A percentile compares a stretch with the other conserved stretches of the same genome.
phyloP scores from a whole-genome alignment of 2,888 invertebrate genomes.

The Microchrysa polita region DNA sequence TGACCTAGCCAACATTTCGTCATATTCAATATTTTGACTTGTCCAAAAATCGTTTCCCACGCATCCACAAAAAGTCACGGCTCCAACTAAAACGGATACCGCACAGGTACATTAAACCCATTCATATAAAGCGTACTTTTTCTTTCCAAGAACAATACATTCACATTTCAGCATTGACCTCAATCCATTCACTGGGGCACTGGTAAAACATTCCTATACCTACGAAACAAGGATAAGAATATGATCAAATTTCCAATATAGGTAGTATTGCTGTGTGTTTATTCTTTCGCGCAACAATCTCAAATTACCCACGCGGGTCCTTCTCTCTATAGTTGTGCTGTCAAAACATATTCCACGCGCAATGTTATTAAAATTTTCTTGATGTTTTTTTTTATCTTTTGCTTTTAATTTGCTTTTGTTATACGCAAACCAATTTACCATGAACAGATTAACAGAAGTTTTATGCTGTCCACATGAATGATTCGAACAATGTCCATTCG shows the following conservation, averaged over 20 bases:
- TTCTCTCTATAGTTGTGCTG: constrained; percentile 4
- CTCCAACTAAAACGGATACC: too few species aligned
- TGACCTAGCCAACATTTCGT: too few species aligned
- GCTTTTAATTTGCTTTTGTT: too few species aligned
- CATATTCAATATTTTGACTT: too few species aligned
- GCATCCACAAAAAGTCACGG: too few species aligned
- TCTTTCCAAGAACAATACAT: not conserved
- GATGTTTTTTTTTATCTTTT: too few species aligned
- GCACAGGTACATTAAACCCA: not conserved
- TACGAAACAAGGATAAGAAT: not conserved
- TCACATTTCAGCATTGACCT: constrained; percentile 9
- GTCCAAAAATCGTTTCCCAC: too few species aligned
- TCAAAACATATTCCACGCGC: constrained; percentile 39
- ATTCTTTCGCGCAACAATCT: too few species aligned
- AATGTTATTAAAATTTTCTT: too few species aligned
- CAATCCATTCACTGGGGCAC: too few species aligned
- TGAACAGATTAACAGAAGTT: constrained; percentile 41
- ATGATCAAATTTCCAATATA: constrained; percentile 7
- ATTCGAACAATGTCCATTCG: constrained; percentile 43
- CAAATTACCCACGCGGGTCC: constrained; percentile 34
- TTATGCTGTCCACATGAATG: constrained; percentile 30
- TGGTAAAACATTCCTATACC: too few species aligned
- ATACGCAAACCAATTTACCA: constrained; percentile 22
- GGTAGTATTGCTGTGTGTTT: constrained; percentile 7
- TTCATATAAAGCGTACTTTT: not conserved